Evolutionary conservation across 35 echinoderm and acorn worm species (phyloP).

Genomic region (Heliocidaris erythrogramma): DNA sequence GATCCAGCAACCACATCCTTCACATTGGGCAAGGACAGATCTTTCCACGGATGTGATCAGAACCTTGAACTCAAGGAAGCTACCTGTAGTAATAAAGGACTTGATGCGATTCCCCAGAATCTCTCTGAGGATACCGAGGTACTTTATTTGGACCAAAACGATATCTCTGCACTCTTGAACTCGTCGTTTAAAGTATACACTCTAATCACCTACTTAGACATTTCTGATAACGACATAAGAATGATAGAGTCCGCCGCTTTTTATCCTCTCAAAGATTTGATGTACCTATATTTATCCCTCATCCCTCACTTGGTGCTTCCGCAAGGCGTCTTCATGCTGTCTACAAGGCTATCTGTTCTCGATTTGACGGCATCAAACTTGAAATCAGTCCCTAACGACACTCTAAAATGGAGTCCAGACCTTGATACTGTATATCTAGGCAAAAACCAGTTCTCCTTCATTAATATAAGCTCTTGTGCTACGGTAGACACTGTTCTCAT

Average conservation of each 20-base stretch:
- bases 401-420: background rate
- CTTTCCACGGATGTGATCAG: no score
- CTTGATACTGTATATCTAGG: background rate
- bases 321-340: background rate
- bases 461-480: background rate
- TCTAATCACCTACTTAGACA: background rate
- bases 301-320: background rate
- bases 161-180: background rate
- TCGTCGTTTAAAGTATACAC: background rate
- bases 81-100: no score
- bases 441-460: background rate
- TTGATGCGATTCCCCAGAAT: background rate
- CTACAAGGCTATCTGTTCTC: background rate
- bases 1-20: no score
- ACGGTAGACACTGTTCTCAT: background rate
- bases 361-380: background rate
- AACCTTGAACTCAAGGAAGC: no score
- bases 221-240: background rate
- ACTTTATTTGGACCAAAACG: background rate
- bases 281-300: background rate
- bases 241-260: background rate
- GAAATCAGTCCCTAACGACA: background rate
- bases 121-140: background rate
- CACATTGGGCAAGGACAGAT: no score
- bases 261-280: background rate